Base-by-base conservation (phyloP, 1,140 invertebrate species). In the Drosophila funebris region DNA sequence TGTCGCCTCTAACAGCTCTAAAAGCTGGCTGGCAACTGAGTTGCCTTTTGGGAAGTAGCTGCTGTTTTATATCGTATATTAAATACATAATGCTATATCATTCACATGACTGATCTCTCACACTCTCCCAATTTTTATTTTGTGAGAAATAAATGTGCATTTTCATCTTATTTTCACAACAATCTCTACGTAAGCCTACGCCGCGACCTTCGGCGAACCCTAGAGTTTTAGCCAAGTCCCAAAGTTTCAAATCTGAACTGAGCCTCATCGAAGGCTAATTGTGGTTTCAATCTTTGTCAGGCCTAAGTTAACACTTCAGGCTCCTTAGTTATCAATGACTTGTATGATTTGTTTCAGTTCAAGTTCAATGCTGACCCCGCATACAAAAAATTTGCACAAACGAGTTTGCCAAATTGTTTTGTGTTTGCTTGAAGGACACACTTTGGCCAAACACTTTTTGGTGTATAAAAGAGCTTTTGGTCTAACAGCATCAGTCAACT, bases 361-460 rank as follows among this genome's bases (percentile, higher is more conserved):
- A 84, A 84, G 80, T 84, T 84, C 80, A 84, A 84, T 84, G 80
- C 46, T 68, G 33, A 36, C 20, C 50, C 37, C 1, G 62, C 37
- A 6, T 16, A 56, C 6, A 58, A 58, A 58, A 29, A 63, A 37
- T 66, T 69, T 22, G 14, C 33, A 2, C 44, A 78, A 81, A 83
- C 74, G 9, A 41, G 74, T 81, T 81, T 73, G 69, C 68, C 39
- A 82, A 82, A 73, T 85, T 57, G 46, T 44, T 36, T 43, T 36
- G 24, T 48, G 24, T 48, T 72, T 57, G 46, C 44, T 61, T 82
- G 83, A 85, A 85, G 82, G 82, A 85, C 82, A 78, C 82, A 75
- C 33, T 73, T 62, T 63, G 33, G 70, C 63, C 63, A 33, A 66
- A 71, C 29, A 43, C 13, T 63, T 83, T 73, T 33, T 24, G 54